These are phyloP conservation scores for Antheraea mylitta DNA, from an alignment of 1,140 invertebrate genomes.

Conservation along the genomic window DNA sequence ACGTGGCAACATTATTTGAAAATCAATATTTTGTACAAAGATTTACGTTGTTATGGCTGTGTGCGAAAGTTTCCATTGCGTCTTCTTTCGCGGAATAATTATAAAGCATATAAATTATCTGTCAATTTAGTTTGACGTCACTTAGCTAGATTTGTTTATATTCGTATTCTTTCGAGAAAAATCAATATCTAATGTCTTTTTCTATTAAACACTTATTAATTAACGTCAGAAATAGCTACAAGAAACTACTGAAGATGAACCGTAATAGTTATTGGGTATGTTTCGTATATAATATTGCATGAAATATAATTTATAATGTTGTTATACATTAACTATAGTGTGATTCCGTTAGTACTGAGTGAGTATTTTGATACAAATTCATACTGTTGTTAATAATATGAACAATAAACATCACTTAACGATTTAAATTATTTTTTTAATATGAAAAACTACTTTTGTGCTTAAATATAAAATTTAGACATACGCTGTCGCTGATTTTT, in stretches of 20 bases:
- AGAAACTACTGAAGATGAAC: constrained; percentile 36
- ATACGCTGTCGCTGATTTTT: too few relatives aligned
- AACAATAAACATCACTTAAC: too few relatives aligned
- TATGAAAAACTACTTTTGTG: too few relatives aligned
- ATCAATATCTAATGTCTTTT: constrained; percentile 45
- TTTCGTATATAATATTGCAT: constrained; percentile 19
- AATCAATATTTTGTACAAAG: not conserved
- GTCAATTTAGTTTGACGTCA: not conserved
- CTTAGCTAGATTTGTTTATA: constrained; percentile 3
- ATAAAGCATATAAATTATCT: not conserved
- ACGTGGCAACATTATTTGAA: not conserved
- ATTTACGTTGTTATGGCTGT: not conserved
- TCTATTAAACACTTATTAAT: constrained; percentile 53
- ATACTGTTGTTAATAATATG: too few relatives aligned
- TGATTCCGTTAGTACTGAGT: too few relatives aligned
- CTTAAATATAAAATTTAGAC: too few relatives aligned
- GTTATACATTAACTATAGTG: too few relatives aligned
- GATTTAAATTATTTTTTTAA: too few relatives aligned
- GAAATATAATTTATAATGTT: not conserved
- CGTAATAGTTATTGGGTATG: constrained; percentile 46
- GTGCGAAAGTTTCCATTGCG: not conserved
- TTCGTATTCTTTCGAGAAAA: not conserved
- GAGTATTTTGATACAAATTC: too few relatives aligned
- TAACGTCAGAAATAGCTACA: constrained; percentile 44
- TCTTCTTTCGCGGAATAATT: not conserved